These are phyloP conservation scores for Gulo gulo DNA, from an alignment of 2,113 vertebrate species.

Conservation along the genomic window DNA sequence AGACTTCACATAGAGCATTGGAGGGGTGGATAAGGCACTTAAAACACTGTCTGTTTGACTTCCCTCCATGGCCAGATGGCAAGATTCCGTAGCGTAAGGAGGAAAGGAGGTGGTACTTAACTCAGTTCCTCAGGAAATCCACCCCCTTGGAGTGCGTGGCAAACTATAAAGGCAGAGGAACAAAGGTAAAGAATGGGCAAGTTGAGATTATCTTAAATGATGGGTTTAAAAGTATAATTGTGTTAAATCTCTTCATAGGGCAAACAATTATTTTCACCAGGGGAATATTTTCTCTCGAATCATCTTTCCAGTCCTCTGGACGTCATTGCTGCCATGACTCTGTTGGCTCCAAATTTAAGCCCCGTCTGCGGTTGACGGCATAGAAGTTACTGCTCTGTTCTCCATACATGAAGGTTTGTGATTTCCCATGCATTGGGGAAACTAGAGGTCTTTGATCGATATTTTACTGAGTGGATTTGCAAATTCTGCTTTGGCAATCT, in stretches of 20 bases:
- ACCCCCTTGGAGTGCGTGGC: neutral
- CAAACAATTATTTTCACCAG: neutral
- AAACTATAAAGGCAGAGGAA: constrained; percentile 22
- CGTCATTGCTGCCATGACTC: neutral
- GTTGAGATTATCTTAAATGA: neutral
- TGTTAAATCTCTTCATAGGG: neutral
- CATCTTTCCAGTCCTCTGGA: neutral
- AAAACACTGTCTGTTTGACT: neutral
- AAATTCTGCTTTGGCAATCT: neutral
- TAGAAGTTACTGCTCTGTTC: neutral
- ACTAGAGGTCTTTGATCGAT: neutral
- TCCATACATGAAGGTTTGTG: neutral
- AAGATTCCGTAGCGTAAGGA: neutral
- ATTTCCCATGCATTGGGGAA: neutral
- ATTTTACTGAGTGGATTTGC: constrained; percentile 15
- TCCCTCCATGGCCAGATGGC: neutral
- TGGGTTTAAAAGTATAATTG: neutral
- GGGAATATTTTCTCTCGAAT: neutral
- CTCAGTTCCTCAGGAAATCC: constrained; percentile 44
- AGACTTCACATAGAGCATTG: neutral
- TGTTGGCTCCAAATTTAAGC: neutral
- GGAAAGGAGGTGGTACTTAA: neutral
- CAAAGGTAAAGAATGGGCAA: neutral
- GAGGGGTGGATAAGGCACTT: neutral
- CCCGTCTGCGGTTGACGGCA: neutral